These are phyloP conservation scores for Tricholaema leucomelas DNA, from an alignment of 2,113 vertebrate genomes.

Conservation along the genomic window DNA sequence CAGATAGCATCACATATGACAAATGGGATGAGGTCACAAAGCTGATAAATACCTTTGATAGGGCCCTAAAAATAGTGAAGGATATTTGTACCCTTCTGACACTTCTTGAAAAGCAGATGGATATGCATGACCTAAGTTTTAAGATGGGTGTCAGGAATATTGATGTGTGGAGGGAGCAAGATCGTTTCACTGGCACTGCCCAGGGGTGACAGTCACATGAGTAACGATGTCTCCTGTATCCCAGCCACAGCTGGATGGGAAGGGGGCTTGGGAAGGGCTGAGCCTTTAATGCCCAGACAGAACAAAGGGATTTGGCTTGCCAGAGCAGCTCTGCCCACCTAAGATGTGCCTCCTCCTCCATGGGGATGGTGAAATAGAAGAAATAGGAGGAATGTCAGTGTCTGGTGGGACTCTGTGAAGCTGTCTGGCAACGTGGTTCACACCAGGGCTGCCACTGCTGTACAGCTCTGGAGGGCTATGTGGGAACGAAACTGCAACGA, in stretches of 20 bases:
- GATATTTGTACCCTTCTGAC: constrained; percentile 71
- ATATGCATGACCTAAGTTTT: constrained; percentile 76
- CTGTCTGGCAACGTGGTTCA: neutral
- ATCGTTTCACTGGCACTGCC: constrained; percentile 56
- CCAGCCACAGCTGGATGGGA: neutral
- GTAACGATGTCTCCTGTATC: constrained; percentile 49
- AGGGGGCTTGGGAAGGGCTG: neutral
- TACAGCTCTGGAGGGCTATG: neutral
- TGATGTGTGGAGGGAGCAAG: constrained; percentile 55
- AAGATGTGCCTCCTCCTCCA: neutral
- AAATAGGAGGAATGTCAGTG: neutral
- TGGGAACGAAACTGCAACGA: neutral
- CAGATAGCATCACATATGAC: constrained; percentile 57
- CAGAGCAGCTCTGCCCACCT: neutral
- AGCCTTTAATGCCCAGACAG: neutral
- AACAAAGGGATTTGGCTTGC: neutral
- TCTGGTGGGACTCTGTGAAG: neutral
- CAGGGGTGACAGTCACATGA: constrained; percentile 41
- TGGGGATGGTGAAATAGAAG: neutral
- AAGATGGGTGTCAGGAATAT: constrained; percentile 60
- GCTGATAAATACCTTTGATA: constrained; percentile 75
- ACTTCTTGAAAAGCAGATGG: constrained; percentile 71
- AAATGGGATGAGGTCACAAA: constrained; percentile 71
- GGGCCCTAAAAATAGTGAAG: constrained; percentile 77
- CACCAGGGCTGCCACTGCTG: neutral